Conservation (phyloP, 2,113 vertebrate genomes). For the Mirza zaza region DNA sequence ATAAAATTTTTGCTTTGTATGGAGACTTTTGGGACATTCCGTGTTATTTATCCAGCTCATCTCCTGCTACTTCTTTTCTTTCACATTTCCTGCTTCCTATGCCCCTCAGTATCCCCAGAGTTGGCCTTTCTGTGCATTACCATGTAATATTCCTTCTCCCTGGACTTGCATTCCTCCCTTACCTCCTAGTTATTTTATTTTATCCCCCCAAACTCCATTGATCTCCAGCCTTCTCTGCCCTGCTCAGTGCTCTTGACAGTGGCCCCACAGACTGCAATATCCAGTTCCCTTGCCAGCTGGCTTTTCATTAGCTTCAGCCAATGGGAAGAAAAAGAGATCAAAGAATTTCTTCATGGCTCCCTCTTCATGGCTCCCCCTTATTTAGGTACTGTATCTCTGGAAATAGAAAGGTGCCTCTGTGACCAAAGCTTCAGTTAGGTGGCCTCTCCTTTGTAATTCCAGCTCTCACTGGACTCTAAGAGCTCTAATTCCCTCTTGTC, state of each 20-base stretch:
- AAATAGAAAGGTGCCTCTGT: neutral
- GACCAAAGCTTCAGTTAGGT: neutral
- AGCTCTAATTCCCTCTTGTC: neutral
- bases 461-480: neutral
- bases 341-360: neutral
- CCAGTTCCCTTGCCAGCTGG: neutral
- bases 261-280: neutral
- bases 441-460: neutral
- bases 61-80: neutral
- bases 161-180: neutral
- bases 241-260: neutral
- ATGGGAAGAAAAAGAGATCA: neutral
- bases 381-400: neutral
- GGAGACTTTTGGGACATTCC: too few species aligned
- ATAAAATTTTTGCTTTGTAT: too few species aligned
- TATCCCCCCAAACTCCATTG: neutral
- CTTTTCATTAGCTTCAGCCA: neutral
- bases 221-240: neutral
- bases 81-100: neutral
- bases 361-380: neutral
- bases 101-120: neutral
- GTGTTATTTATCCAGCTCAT: neutral
- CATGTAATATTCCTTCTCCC: neutral
- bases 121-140: neutral
- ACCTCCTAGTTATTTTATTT: neutral